Evolutionary conservation across 2,888 invertebrate genomes (phyloP).

Genomic region (Scaeva pyrastri): DNA sequence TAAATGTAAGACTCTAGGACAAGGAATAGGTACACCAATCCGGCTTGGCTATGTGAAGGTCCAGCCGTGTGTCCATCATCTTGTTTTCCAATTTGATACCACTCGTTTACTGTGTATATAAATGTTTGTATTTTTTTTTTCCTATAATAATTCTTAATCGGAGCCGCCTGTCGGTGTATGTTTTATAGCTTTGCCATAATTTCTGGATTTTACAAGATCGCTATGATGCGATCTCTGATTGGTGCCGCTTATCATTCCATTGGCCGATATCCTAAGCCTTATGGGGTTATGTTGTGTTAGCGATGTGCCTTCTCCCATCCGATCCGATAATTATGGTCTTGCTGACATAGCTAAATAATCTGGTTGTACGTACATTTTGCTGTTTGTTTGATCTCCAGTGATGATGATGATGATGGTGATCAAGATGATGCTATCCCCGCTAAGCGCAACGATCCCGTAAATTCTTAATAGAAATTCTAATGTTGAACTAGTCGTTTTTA

Average conservation of each 20-base stretch:
- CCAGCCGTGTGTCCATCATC: slow-evolving; percentile 45
- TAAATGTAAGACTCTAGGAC: too few species aligned
- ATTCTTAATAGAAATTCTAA: slow-evolving; percentile 73
- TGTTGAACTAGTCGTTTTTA: slow-evolving; percentile 64
- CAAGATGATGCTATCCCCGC: slow-evolving; percentile 14
- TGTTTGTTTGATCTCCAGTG: slow-evolving; percentile 51
- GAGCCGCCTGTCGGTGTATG: slow-evolving; percentile 62
- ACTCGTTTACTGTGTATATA: slow-evolving; percentile 26
- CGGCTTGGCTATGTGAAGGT: background rate
- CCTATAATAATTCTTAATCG: slow-evolving; percentile 49
- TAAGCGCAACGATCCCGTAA: slow-evolving; percentile 6
- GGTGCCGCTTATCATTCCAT: slow-evolving; percentile 67
- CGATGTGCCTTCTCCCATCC: slow-evolving; percentile 54
- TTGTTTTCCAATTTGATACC: slow-evolving; percentile 45
- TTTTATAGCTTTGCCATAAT: slow-evolving; percentile 71
- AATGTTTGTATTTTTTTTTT: slow-evolving; percentile 2
- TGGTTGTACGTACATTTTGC: slow-evolving; percentile 50
- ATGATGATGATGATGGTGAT: slow-evolving; percentile 48
- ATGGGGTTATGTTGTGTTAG: slow-evolving; percentile 22
- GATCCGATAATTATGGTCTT: slow-evolving; percentile 59
- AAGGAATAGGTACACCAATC: too few species aligned
- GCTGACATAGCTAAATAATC: slow-evolving; percentile 66
- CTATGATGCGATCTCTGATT: slow-evolving; percentile 69
- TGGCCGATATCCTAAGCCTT: slow-evolving; percentile 35
- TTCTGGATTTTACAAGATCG: slow-evolving; percentile 67